Base-by-base conservation (phyloP, 2,797 vertebrate species). In the Caiman crocodilus region DNA sequence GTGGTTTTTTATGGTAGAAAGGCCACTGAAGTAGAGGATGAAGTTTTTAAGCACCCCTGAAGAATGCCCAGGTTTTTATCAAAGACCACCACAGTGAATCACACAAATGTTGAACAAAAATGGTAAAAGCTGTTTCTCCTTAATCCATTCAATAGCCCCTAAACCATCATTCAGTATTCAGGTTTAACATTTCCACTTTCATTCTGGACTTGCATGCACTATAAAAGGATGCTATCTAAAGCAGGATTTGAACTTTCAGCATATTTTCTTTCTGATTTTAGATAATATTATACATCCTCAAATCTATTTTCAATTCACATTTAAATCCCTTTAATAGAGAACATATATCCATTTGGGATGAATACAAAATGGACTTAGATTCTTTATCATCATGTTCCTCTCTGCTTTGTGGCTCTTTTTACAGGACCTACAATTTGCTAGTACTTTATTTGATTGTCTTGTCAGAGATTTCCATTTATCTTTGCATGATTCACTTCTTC, bases 271-370 rank as follows among this genome's bases (percentile, higher is more conserved):
- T 58, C n/a, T 55, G 18, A 63, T 17, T 80, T 89, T 79, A 61
- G 30, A 42, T 13, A 17, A 55, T 91, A n/a, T 65, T 82, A 25
- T 2, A 76, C 15, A 13, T 25, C 32, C 59, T 89, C 85, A 74
- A 71, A 91, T 76, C 21, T 55, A 26, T 88, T 88, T 76, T n/a
- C 6, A 67, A n/a, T 35, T 76, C 6, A 83, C 75, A 79, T 91
- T 6, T 50, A 92, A 79, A 16, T 61, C 13, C 92, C 57, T 81
- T 58, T 63, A 85, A 79, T 86, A 30, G 6, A 10, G 42, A 50
- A 50, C 42, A 50, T 50, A 50, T 50, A 50, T 50, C 42, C 42
- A 50, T 50, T 50, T 50, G 42, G 42, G 42, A 50, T 10, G 42
- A 50, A 50, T 50, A 50, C 42, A 50, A 50, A 50, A 50, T 50